Evolutionary conservation across 2,797 vertebrate species (phyloP), one percentile per base, ranked within the genome.

Genomic region (Poecilia wingei): DNA sequence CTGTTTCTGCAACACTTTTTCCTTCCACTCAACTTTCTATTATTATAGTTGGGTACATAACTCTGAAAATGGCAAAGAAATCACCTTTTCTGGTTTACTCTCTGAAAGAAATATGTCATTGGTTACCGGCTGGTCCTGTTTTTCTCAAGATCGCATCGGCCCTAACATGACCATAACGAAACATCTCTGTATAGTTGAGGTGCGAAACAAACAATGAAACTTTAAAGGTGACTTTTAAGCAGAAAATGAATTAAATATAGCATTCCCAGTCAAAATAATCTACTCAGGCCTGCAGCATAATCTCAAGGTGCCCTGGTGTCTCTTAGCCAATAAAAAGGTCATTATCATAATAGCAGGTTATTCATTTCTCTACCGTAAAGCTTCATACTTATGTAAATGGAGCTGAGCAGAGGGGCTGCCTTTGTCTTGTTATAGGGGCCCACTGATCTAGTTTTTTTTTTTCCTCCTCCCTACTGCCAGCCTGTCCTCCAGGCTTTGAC

Each of bases 371-470:
- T 64, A 74, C 75, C 75, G 82, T 80, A 86, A 91, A 84, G 81
- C 89, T 90, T 84, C 81, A 87, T 90, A 88, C 85, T 89, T 93
- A 89, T 93, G 88, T 88, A 90, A 93, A 94, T 91, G 79, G 70
- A 53, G 76, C 82, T 53, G 74, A 89, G 79, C 64, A 90, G 78
- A 31, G 66, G 80, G 76, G 71, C 66, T 87, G 78, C 86, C 86
- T 90, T 90, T 92, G 84, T 90, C 85, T 91, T 86, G 70, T 89
- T 91, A 76, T 74, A 75, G 66, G 80, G 86, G 82, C 83, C 85
- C 82, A 84, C 81, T 93, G 93, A 95, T 94, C 93, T 90, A 94
- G 51, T 94, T 94, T 92, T 79, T 66, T 46, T 78, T 53, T 36
- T 89, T 88, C 9, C 74, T 64, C 33, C 71, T 36, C 64, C 43